Conservation (phyloP, 2,113 vertebrate genomes). For the Sialia sialis region DNA sequence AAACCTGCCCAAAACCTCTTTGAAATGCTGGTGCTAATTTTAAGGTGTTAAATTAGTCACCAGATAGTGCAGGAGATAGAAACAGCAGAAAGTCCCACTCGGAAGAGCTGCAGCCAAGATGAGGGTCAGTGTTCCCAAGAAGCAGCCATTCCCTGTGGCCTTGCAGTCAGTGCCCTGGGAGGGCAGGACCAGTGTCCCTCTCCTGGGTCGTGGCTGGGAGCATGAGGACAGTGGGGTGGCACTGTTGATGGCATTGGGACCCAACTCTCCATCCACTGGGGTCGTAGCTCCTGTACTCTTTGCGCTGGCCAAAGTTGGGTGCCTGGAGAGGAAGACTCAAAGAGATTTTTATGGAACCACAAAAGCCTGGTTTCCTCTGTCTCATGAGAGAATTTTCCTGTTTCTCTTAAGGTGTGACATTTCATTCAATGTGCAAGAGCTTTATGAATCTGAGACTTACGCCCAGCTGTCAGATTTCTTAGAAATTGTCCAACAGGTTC, state of each 20-base stretch:
- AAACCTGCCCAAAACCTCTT: neutral
- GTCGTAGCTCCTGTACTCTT: rapidly evolving
- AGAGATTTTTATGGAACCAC: neutral
- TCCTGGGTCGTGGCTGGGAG: neutral
- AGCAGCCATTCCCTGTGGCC: neutral
- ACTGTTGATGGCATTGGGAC: rapidly evolving
- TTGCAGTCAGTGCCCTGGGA: neutral
- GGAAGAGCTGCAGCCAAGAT: neutral
- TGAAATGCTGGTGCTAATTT: neutral
- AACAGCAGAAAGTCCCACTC: neutral
- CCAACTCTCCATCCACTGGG: rapidly evolving
- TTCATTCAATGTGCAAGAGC: neutral
- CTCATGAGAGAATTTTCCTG: neutral
- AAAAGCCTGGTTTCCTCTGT: neutral
- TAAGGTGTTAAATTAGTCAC: neutral
- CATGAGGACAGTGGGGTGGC: neutral
- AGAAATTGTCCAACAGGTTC: neutral
- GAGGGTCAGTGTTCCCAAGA: rapidly evolving
- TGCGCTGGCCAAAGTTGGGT: neutral
- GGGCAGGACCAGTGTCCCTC: neutral
- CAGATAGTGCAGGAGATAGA: neutral
- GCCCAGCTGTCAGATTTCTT: neutral
- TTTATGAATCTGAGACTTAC: neutral
- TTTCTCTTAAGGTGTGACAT: neutral
- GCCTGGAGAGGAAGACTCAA: neutral